Evolutionary conservation across 1,140 invertebrate genomes (phyloP).

Genomic region (Euura saliciscinereae): DNA sequence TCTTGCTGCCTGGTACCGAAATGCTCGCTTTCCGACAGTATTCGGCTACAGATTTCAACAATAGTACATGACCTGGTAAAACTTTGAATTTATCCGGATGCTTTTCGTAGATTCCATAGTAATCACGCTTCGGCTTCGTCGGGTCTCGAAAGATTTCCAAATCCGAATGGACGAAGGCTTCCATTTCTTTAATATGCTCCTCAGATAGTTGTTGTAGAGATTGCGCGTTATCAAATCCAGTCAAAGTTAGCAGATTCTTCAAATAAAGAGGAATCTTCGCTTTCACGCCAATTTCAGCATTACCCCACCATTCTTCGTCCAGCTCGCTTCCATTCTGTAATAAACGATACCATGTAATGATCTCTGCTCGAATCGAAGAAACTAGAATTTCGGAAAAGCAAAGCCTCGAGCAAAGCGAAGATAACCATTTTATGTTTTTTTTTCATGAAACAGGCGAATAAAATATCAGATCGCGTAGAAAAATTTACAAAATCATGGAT

Average conservation of each 20-base stretch:
- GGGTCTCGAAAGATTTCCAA: neutral
- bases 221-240: neutral
- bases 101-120: neutral
- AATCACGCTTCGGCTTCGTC: neutral
- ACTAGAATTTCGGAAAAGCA: too few species aligned
- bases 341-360: too few species aligned
- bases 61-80: neutral
- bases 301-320: neutral
- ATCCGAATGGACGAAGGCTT: neutral
- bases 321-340: too few species aligned
- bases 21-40: too few species aligned
- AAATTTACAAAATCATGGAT: too few species aligned
- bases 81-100: neutral
- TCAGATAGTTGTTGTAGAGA: neutral
- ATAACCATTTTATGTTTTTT: too few species aligned
- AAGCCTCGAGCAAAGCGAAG: too few species aligned
- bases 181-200: neutral
- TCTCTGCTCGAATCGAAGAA: too few species aligned
- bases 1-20: too few species aligned
- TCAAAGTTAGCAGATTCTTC: neutral
- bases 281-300: neutral
- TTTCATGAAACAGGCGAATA: too few species aligned
- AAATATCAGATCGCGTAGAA: too few species aligned
- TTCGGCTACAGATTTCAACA: neutral
- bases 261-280: neutral